Base-by-base conservation (phyloP, 2,888 invertebrate species). In the Dyspetes luteomarginatus region DNA sequence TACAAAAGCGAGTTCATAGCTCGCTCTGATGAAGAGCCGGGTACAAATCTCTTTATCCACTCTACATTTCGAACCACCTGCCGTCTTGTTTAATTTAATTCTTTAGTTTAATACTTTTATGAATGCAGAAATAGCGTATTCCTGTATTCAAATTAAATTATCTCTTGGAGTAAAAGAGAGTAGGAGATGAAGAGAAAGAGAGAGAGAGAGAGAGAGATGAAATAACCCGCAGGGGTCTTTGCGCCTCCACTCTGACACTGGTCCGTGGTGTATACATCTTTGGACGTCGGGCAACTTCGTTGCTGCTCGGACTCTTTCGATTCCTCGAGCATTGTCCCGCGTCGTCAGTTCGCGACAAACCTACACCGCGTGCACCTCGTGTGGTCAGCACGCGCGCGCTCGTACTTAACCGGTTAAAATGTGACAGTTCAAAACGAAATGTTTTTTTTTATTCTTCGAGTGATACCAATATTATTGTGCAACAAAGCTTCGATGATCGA, bases 311-410 rank as follows among this genome's bases (percentile, higher is more conserved):
- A 15, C 62, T 73, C 65, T 65, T 80, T 85, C 88, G 89, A 79
- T 67, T 69, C 69, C 77, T 79, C 83, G 84, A 72, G 85, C 86
- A 81, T 86, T 86, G 88, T 87, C 86, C 86, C 88, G 86, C 83
- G 86, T 86, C 87, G 87, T 88, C 90, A 91, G 91, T 91, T 85
- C 88, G 90, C 86, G 92, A 90, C 88, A 89, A 91, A 87, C 89
- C 88, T 90, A 83, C 90, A 88, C 81, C 88, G 89, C 68, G 88
- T 80, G 83, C 80, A 73, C 73, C 81, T 82, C 75, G 74, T 68
- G 67, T 58, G 62, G 50, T 73, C 58, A 52, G 60, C 83, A 43
- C 85, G 85, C 67, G 78, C 68, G 64, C 72, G 72, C 60, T 65
- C 55, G 48, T 60, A 62, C 36, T 43, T 68, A 58, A 65, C 69